Percentiles rank a stretch among this genome's conserved stretches.
These are phyloP conservation scores for Aspidapion aeneum DNA, from an alignment of 2,888 invertebrate genomes.

Conservation along the genomic window DNA sequence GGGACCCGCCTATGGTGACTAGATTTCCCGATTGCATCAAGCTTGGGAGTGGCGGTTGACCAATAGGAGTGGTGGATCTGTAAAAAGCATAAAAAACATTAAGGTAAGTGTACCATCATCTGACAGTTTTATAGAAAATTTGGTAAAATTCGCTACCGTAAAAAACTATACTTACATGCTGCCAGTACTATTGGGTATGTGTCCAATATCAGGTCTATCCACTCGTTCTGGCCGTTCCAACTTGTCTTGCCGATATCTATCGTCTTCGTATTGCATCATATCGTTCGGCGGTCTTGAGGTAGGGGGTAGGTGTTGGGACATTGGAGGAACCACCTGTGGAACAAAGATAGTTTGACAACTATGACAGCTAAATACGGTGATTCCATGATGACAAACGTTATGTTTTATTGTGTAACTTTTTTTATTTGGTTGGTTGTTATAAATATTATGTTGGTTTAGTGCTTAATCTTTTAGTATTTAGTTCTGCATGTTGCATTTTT, in stretches of 20 bases:
- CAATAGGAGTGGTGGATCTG: constrained; percentile 38
- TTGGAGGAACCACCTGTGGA: constrained; percentile 41
- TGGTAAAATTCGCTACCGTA: no score
- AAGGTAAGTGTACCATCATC: neutral
- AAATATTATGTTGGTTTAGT: no score
- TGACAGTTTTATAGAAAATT: neutral
- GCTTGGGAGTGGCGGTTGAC: constrained; percentile 55
- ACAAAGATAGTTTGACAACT: constrained; percentile 45
- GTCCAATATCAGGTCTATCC: constrained; percentile 27
- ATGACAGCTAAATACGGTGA: no score
- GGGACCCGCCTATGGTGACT: constrained; percentile 57
- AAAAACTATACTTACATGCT: neutral
- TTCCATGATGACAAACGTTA: no score
- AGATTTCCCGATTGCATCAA: constrained; percentile 58
- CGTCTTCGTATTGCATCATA: constrained; percentile 28
- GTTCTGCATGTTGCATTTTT: no score
- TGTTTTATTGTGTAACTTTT: no score
- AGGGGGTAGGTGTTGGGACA: constrained; percentile 35
- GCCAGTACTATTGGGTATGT: constrained; percentile 5
- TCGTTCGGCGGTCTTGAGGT: constrained; percentile 22
- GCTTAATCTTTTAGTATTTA: no score
- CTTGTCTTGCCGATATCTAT: constrained; percentile 36
- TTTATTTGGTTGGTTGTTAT: no score
- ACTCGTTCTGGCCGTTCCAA: constrained; percentile 41
- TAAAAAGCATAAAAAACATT: neutral